These are phyloP conservation scores for Therioaphis trifolii DNA, from an alignment of 2,888 invertebrate genomes.

Conservation along the genomic window DNA sequence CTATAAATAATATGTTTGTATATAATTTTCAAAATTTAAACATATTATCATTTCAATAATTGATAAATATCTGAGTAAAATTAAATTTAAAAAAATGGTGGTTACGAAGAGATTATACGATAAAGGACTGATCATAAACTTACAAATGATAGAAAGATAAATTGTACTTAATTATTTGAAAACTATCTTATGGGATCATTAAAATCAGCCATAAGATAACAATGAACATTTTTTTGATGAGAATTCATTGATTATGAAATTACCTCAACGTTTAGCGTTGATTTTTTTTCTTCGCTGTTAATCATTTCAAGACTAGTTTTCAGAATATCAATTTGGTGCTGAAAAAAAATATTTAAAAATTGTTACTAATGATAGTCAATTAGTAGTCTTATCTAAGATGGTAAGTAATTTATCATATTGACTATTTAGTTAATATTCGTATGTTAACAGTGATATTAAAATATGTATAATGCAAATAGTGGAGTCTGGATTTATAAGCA, in stretches of 20 bases:
- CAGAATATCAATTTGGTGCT: conserved; percentile 59
- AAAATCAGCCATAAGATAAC: conserved; percentile 14
- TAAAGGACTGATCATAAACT: conserved; percentile 6
- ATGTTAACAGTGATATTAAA: no score
- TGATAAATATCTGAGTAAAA: conserved; percentile 30
- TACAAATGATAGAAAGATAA: not conserved
- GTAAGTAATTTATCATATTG: no score
- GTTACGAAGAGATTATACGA: conserved; percentile 21
- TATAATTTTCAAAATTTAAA: conserved; percentile 39
- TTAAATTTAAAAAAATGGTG: conserved; percentile 32
- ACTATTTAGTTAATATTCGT: no score
- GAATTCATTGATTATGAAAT: conserved; percentile 49
- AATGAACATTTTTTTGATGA: not conserved
- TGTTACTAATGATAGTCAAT: no score
- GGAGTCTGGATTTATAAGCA: no score
- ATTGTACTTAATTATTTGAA: conserved; percentile 23
- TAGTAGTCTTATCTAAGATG: no score
- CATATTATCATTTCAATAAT: conserved; percentile 32
- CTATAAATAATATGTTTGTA: conserved; percentile 28
- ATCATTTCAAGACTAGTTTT: conserved; percentile 55
- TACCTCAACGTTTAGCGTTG: conserved; percentile 40
- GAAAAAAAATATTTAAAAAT: conserved; percentile 31
- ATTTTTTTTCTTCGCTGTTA: conserved; percentile 43
- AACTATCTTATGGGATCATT: conserved; percentile 1
- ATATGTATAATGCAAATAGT: no score